Percentiles rank a stretch among this genome's conserved stretches.
phyloP scores from a whole-genome alignment of 2,888 invertebrate species.

The Cephus nigrinus region DNA sequence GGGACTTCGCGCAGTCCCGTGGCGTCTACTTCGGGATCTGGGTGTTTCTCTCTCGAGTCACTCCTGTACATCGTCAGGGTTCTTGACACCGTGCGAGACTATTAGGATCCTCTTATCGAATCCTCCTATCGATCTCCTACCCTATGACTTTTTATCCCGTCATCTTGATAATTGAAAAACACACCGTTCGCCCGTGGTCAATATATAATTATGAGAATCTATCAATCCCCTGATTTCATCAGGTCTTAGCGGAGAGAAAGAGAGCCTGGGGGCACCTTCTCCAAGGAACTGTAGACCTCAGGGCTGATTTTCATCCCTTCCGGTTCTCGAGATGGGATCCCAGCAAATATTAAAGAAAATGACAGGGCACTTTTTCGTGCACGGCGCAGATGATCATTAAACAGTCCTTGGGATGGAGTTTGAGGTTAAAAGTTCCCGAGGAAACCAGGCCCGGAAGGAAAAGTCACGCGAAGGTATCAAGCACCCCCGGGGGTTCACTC shows the following conservation, averaged over 20 bases:
- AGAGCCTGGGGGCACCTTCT: neutral
- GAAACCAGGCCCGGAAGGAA: neutral
- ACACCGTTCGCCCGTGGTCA: neutral
- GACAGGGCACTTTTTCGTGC: neutral
- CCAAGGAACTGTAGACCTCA: neutral
- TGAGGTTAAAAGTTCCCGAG: neutral
- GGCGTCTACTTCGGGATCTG: neutral
- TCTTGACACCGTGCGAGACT: neutral
- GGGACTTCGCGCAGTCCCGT: neutral
- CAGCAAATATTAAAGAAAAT: neutral
- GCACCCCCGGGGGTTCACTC: neutral
- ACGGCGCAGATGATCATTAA: neutral
- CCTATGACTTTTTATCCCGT: neutral
- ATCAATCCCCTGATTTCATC: neutral
- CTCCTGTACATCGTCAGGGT: neutral
- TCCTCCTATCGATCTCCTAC: neutral
- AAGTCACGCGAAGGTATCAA: neutral
- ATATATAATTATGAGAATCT: neutral
- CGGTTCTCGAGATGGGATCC: neutral
- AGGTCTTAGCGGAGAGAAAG: neutral
- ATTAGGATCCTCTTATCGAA: neutral
- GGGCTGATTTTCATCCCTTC: neutral
- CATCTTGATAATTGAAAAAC: neutral
- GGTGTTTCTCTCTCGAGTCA: neutral
- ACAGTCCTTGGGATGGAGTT: neutral